Percentiles rank a stretch among this genome's conserved stretches.
These are phyloP conservation scores for Thunnus thynnus DNA, from an alignment of 2,113 vertebrate genomes.

Conservation along the genomic window DNA sequence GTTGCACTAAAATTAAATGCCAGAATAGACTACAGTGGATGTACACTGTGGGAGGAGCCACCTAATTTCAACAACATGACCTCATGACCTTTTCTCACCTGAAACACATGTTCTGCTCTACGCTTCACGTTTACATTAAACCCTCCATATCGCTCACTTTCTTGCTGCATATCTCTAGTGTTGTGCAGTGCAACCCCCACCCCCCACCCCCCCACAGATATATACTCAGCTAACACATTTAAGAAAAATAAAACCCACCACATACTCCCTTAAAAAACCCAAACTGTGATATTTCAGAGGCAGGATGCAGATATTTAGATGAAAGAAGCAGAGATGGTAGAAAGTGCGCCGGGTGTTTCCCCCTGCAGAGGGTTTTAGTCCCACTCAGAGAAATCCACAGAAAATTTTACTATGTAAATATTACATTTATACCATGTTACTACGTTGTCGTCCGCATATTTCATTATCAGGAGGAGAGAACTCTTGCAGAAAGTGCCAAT, in stretches of 20 bases:
- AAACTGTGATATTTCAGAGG: conserved; percentile 52
- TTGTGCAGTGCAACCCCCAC: not conserved
- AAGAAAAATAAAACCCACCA: conserved; percentile 28
- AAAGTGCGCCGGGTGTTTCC: conserved; percentile 59
- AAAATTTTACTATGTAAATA: not conserved
- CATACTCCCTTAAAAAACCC: not conserved
- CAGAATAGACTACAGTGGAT: not conserved
- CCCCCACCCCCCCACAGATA: not conserved
- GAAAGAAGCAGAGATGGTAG: conserved; percentile 48
- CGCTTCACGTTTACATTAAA: not conserved
- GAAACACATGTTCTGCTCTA: not conserved
- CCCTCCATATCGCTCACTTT: not conserved
- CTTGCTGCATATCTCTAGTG: not conserved
- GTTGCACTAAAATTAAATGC: conserved; percentile 10
- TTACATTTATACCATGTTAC: too few species aligned
- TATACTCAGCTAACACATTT: not conserved
- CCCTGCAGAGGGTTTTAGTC: conserved; percentile 39
- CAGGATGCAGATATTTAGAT: conserved; percentile 66
- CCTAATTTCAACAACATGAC: not conserved
- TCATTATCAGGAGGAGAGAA: too few species aligned
- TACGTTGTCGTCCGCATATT: too few species aligned
- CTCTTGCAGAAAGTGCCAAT: too few species aligned
- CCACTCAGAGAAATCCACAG: not conserved
- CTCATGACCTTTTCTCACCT: conserved; percentile 34
- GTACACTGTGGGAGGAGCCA: not conserved